A percentile compares a stretch with the other conserved stretches of the same genome.
phyloP scores from a whole-genome alignment of 2,888 invertebrate species.

The Himalopsyche tibetana region DNA sequence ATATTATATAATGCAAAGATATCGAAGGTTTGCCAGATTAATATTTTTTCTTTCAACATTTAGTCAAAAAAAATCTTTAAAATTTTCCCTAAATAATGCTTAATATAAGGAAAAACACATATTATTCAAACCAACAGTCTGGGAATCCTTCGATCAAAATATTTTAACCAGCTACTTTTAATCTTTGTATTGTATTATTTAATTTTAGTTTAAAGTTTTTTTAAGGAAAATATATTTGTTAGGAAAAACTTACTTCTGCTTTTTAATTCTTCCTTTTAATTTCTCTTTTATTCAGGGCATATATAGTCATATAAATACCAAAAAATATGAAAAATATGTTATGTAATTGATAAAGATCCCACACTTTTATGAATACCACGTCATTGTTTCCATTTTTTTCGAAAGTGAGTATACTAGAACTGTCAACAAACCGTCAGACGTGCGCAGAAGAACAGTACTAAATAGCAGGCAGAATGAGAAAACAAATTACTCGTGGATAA shows the following conservation, averaged over 20 bases:
- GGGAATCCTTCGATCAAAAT: not conserved
- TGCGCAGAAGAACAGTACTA: too few species aligned
- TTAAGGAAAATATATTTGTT: not conserved
- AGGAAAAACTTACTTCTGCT: not conserved
- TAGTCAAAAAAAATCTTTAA: too few species aligned
- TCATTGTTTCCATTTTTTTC: too few species aligned
- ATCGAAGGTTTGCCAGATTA: not conserved
- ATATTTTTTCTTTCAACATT: not conserved
- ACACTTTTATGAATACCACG: too few species aligned
- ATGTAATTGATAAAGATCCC: too few species aligned
- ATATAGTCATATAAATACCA: too few species aligned
- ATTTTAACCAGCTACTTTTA: slow-evolving; percentile 11
- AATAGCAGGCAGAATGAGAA: too few species aligned
- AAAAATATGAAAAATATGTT: too few species aligned
- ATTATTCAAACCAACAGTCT: not conserved
- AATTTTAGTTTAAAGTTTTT: slow-evolving; percentile 23
- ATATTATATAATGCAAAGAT: slow-evolving; percentile 34
- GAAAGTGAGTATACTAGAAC: too few species aligned
- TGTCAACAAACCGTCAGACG: too few species aligned
- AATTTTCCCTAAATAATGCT: not conserved
- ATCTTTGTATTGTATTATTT: slow-evolving; percentile 37
- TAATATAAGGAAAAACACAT: not conserved
- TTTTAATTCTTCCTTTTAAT: not conserved
- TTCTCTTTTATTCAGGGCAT: too few species aligned
- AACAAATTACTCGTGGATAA: too few species aligned